Base-by-base conservation (phyloP, 2,888 invertebrate genomes). In the Hirtodrosophila confusa region DNA sequence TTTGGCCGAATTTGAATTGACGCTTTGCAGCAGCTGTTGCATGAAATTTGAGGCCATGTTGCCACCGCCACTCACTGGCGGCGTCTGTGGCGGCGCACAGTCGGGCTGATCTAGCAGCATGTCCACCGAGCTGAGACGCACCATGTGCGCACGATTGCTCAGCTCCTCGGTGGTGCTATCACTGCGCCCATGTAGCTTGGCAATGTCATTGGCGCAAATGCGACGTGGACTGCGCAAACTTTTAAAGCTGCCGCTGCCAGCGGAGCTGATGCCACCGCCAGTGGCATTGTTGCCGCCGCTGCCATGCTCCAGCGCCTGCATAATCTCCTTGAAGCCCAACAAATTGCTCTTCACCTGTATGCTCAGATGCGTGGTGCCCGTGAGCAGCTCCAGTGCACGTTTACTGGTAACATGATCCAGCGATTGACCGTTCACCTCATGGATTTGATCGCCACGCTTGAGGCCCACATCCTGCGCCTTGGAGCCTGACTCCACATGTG, bases 281-380 rank as follows among this genome's bases (percentile, higher is more conserved):
- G 54, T 73, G 4, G 80, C 61, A 7, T 57, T 71, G 3, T 57
- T 71, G 3, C 61, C 61, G 5, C 77, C 71, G 11, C 72, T 94
- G 36, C 82, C 85, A 11, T 88, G 71, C 23, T 91, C 90, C 9
- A 90, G 75, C 73, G 90, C 93, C 71, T 93, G 92, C 73, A 94
- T 90, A 92, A 94, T 94, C 90, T 94, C 94, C 77, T 95, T 95
- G 87, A 95, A 95, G 91, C 97, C 96, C 90, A 98, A 93, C 86
- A 99, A 93, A 93, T 99, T 99, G 88, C 98, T 98, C 92, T 98
- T 99, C 50, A 99, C 97, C 56, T 97, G 97, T 79, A 99, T 96
- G 91, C 97, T 97, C 67, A 99, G 93, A 93, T 99, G 99, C 48
- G 99, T 99, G 48, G 98, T 97, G 63, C 97, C 96, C 75, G 96